Percentiles rank a stretch among this genome's conserved stretches.
Evolutionary conservation across 2,888 invertebrate genomes (phyloP).

Genomic region (Nemotelus nigrinus): DNA sequence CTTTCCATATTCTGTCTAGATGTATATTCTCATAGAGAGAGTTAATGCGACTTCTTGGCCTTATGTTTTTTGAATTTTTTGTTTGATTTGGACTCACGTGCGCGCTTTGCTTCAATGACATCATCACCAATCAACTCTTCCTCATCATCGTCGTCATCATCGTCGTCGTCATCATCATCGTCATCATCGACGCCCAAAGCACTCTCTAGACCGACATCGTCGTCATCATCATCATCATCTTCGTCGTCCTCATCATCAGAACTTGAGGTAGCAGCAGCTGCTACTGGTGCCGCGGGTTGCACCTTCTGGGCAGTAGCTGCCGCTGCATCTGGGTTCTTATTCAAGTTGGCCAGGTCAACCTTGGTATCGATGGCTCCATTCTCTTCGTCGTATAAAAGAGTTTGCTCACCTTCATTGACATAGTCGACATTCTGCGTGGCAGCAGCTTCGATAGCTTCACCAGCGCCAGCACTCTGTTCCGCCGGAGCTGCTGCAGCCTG

Average conservation of each 20-base stretch:
- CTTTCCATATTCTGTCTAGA: not conserved
- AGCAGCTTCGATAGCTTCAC: slow-evolving; percentile 44
- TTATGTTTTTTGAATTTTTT: slow-evolving; percentile 43
- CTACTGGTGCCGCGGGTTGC: slow-evolving; percentile 15
- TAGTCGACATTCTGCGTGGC: slow-evolving; percentile 53
- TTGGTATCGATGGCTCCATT: slow-evolving; percentile 58
- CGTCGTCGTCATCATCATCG: slow-evolving; percentile 72
- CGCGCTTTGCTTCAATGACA: slow-evolving; percentile 74
- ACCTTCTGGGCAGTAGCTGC: slow-evolving; percentile 42
- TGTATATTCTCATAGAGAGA: not conserved
- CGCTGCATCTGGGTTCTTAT: slow-evolving; percentile 49
- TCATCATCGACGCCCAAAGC: slow-evolving; percentile 71
- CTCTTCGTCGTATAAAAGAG: slow-evolving; percentile 65
- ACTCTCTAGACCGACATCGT: slow-evolving; percentile 66
- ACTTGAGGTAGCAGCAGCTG: slow-evolving; percentile 25
- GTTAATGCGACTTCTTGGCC: slow-evolving; percentile 35
- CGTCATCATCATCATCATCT: slow-evolving; percentile 67
- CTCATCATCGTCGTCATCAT: slow-evolving; percentile 72
- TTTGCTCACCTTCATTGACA: slow-evolving; percentile 64
- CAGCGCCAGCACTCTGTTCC: slow-evolving; percentile 53
- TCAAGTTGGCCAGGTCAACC: slow-evolving; percentile 54
- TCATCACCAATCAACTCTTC: slow-evolving; percentile 73
- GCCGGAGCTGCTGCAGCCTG: slow-evolving; percentile 57
- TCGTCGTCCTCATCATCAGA: slow-evolving; percentile 57
- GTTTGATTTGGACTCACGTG: slow-evolving; percentile 86